Evolutionary conservation across 2,797 vertebrate species (phyloP).

Genomic region (Vultur gryphus): DNA sequence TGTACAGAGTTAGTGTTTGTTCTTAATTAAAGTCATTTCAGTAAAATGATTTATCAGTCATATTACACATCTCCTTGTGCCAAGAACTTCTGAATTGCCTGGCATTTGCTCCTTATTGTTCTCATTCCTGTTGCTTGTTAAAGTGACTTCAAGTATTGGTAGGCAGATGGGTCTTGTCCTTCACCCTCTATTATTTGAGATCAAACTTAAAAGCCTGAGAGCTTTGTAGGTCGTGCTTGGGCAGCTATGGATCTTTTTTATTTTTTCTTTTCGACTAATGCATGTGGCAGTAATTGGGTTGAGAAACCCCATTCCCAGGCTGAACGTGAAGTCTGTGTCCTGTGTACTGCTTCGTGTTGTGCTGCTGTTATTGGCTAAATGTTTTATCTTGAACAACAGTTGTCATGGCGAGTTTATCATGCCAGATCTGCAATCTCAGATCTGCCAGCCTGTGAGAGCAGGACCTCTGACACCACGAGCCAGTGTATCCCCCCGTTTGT

Average conservation of each 20-base stretch:
- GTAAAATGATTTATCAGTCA: not conserved
- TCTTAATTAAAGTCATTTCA: not conserved
- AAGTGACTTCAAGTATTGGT: not conserved
- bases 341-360: not conserved
- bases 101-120: not conserved
- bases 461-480: not conserved
- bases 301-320: not conserved
- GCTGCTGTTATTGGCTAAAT: not conserved
- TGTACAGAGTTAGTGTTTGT: not conserved
- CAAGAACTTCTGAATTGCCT: not conserved
- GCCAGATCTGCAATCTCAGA: not conserved
- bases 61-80: not conserved
- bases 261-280: not conserved
- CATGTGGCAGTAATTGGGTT: not conserved
- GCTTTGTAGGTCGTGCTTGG: not conserved
- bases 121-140: not conserved
- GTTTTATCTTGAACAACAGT: not conserved
- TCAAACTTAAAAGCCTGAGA: not conserved
- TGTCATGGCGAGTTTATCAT: not conserved
- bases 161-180: not conserved
- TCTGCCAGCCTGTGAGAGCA: not conserved
- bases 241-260: not conserved
- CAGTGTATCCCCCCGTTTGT: not conserved
- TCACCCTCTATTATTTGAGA: not conserved
- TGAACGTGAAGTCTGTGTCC: not conserved